Evolutionary conservation across 1,140 invertebrate genomes (phyloP).

Genomic region (Pseudomyrmex gracilis): DNA sequence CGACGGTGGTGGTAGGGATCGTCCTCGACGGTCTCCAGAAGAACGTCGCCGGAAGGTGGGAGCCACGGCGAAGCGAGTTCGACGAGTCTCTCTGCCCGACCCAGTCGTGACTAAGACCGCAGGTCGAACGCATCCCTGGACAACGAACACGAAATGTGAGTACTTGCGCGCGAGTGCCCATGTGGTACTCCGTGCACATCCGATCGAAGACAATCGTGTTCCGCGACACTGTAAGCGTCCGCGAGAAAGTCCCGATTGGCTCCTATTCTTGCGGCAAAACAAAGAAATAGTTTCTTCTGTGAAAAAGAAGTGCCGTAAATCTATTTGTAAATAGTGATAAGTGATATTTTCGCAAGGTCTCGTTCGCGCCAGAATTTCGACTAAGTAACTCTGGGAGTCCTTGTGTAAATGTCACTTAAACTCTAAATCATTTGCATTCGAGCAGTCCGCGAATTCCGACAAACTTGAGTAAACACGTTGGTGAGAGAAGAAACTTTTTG

Average conservation of each 20-base stretch:
- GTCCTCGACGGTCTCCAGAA: slow-evolving; percentile 60
- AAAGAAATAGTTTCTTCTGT: slow-evolving; percentile 47
- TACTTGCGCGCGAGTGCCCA: slow-evolving; percentile 72
- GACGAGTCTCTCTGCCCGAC: slow-evolving; percentile 69
- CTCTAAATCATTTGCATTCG: not conserved
- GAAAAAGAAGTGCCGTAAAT: not conserved
- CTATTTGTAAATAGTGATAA: slow-evolving; percentile 6
- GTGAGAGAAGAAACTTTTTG: not conserved
- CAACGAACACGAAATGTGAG: slow-evolving; percentile 73
- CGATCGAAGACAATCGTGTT: too few relatives aligned
- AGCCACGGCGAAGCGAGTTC: slow-evolving; percentile 73
- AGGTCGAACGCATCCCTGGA: slow-evolving; percentile 79
- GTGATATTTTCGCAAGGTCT: slow-evolving; percentile 17
- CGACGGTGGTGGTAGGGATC: slow-evolving; percentile 38
- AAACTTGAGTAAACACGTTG: slow-evolving; percentile 9
- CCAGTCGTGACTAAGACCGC: slow-evolving; percentile 83
- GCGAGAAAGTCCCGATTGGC: too few relatives aligned
- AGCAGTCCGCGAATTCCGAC: not conserved
- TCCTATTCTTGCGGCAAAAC: not conserved
- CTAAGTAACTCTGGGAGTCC: not conserved
- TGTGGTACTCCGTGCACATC: slow-evolving; percentile 65
- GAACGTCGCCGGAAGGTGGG: slow-evolving; percentile 74
- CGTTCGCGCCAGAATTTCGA: not conserved
- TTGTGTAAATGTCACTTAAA: slow-evolving; percentile 19
- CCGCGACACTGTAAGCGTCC: too few relatives aligned